Evolutionary conservation across 2,888 invertebrate species (phyloP), one percentile per base, ranked within the genome.

Genomic region (Antitype chi): DNA sequence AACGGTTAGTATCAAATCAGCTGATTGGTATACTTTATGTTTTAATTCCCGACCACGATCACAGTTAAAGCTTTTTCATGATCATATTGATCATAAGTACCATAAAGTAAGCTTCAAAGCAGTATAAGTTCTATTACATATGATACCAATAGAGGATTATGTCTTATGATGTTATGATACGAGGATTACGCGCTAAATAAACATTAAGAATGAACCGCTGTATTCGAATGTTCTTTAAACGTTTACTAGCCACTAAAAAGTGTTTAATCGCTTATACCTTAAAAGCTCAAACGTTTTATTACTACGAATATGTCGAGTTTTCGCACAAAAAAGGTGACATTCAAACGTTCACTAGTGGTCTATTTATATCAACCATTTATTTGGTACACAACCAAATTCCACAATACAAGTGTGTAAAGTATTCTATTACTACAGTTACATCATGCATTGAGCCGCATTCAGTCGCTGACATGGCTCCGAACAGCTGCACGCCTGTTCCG

Each of bases 401-500:
- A 87, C 87, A 90, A 87, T 86, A 84, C 86, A 87, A 88, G 90
- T 91, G 89, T 89, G 89, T 89, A 88, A 87, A 88, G 88, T 89
- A 90, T 92, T 92, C 89, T 90, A 90, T 91, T 94, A 93, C 92
- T 92, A 91, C 91, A 87, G 93, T 95, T 95, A 95, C 94, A 95
- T 94, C 93, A 94, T 90, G 91, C 92, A 92, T 91, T 88, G 92
- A 92, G 92, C 87, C 90, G 91, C 92, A 91, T 91, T 89, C 91
- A 92, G 91, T 85, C 89, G 89, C 90, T 92, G 92, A 91, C 93
- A 91, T 93, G 94, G 93, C 92, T 91, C 91, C 90, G 91, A 94
- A 93, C 96, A 96, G 96, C 95, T 96, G 95, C 94, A 93, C 93
- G 91, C 89, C 89, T 90, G 93, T 92, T 91, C 93, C 92, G 91